phyloP scores from a whole-genome alignment of 2,888 invertebrate genomes.

The Hirtodrosophila trivittata region DNA sequence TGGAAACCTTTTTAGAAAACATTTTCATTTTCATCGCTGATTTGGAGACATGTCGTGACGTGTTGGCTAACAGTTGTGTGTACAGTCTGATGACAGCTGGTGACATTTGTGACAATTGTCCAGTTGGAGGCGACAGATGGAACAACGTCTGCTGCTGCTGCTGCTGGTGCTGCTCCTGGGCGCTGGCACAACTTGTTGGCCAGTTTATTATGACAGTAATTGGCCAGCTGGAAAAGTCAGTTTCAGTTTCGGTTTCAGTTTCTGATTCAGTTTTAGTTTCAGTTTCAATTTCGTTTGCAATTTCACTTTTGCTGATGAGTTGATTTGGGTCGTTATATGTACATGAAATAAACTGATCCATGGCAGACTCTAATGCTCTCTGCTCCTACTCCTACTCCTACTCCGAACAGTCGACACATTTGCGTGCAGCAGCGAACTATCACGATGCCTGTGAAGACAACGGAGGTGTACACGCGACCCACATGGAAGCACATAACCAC shows the following conservation, averaged over 20 bases:
- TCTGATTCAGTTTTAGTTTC: slow-evolving; percentile 13
- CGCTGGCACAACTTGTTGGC: slow-evolving; percentile 64
- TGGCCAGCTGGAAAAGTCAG: slow-evolving; percentile 70
- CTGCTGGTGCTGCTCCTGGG: slow-evolving; percentile 33
- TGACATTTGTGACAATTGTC: slow-evolving; percentile 56
- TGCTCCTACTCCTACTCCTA: slow-evolving; percentile 2
- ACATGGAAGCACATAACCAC: slow-evolving; percentile 85
- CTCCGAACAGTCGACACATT: slow-evolving; percentile 84
- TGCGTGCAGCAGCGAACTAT: slow-evolving; percentile 85
- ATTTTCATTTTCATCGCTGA: slow-evolving; percentile 42
- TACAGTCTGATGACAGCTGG: slow-evolving; percentile 26
- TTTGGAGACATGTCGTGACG: slow-evolving; percentile 42
- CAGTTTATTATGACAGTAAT: slow-evolving; percentile 72
- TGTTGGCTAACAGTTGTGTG: slow-evolving; percentile 33
- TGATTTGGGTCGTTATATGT: slow-evolving; percentile 45
- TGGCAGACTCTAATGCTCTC: slow-evolving; percentile 15
- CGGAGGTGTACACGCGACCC: slow-evolving; percentile 85
- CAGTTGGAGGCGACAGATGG: slow-evolving; percentile 30
- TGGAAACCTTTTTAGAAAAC: slow-evolving; percentile 1
- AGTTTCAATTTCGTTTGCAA: slow-evolving; percentile 46
- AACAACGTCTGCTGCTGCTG: slow-evolving; percentile 19
- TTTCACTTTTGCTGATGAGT: slow-evolving; percentile 56
- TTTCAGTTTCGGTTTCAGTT: slow-evolving; percentile 26
- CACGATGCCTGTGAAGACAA: slow-evolving; percentile 85
- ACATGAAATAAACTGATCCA: slow-evolving; percentile 19